Base-by-base conservation (phyloP, 2,797 vertebrate species). In the Mormyrops attenuatus region DNA sequence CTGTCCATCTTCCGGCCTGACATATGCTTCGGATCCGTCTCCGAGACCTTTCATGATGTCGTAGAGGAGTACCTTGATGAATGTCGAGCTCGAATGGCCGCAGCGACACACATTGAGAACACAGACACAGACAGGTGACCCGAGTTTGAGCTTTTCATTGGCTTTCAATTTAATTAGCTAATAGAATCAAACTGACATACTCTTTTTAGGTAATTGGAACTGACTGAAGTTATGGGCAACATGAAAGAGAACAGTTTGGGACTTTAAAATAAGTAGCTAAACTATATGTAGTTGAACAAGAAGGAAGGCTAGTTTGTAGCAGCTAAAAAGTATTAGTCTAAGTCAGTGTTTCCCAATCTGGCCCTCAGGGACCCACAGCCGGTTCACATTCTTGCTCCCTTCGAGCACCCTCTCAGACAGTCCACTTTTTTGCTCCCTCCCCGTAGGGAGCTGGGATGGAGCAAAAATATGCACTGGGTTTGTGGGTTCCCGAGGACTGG, bases 21-120 rank as follows among this genome's bases (percentile, higher is more conserved):
- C 86, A 93, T 97, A 89, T 95, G 95, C 77, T 98, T 99, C n/a
- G 97, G 96, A 0, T 99, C 99, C 0, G 97, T 99, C 8, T 99
- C 99, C 0, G 99, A 99, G 94, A 97, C 94, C 0, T 99, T 99
- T 91, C 94, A 97, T 55, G 89, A 73, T 55, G 95, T 97, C 92
- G 94, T 97, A 0, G 95, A 97, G 85, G 94, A 94, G 69, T 99
- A 95, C 89, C 92, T 97, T 87, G 90, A 87, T 0, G 93, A 93
- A 86, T 94, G 95, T 93, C 90, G 93, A 3, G 84, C 92, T 89
- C 93, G 92, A 88, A 91, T 89, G 47, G 92, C 89, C 38, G 87
- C 0, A 44, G 85, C 44, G 5, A 87, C 20, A 0, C 5, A 5
- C 1, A 87, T 77, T 13, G 88, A 94, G 3, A 63, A 89, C 0